Percentiles rank a stretch among this genome's conserved stretches.
Evolutionary conservation across 1,140 invertebrate species (phyloP).

Genomic region (Drosophila teissieri): DNA sequence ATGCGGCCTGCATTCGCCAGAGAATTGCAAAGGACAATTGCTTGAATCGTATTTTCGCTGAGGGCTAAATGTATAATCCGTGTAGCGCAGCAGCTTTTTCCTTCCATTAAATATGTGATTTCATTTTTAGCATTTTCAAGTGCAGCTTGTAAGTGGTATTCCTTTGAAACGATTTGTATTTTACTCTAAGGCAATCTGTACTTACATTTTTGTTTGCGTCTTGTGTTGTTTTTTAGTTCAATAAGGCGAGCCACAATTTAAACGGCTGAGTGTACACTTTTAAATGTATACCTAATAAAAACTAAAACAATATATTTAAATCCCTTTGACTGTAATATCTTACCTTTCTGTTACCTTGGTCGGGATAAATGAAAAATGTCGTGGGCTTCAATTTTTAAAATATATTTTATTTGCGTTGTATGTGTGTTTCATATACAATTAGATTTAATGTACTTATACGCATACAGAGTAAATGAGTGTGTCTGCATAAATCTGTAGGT

Average conservation of each 20-base stretch:
- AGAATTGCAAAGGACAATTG: slow-evolving; percentile 66
- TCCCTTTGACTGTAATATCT: too few relatives aligned
- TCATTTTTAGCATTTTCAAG: background rate
- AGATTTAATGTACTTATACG: slow-evolving; percentile 49
- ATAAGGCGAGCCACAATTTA: slow-evolving; percentile 28
- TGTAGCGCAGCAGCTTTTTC: slow-evolving; percentile 10
- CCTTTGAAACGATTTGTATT: slow-evolving; percentile 20
- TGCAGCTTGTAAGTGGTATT: slow-evolving; percentile 9
- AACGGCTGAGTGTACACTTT: slow-evolving; percentile 40
- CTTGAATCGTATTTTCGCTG: slow-evolving; percentile 50
- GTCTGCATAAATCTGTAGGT: slow-evolving; percentile 78
- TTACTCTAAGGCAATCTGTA: slow-evolving; percentile 39
- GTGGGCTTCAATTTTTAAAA: slow-evolving; percentile 64
- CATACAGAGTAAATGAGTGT: slow-evolving; percentile 67
- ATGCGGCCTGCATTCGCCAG: slow-evolving; percentile 17
- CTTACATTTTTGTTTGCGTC: slow-evolving; percentile 41
- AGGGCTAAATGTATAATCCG: slow-evolving; percentile 2
- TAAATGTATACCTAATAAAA: slow-evolving; percentile 52
- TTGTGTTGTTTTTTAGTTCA: slow-evolving; percentile 35
- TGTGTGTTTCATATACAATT: slow-evolving; percentile 67
- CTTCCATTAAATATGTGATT: slow-evolving; percentile 19
- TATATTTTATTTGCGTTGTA: slow-evolving; percentile 74
- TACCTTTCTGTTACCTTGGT: background rate
- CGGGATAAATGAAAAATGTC: background rate
- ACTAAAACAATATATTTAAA: slow-evolving; percentile 4